A percentile compares a stretch with the other conserved stretches of the same genome.
Evolutionary conservation across 2,888 invertebrate species (phyloP).

Genomic region (Urechis unicinctus): DNA sequence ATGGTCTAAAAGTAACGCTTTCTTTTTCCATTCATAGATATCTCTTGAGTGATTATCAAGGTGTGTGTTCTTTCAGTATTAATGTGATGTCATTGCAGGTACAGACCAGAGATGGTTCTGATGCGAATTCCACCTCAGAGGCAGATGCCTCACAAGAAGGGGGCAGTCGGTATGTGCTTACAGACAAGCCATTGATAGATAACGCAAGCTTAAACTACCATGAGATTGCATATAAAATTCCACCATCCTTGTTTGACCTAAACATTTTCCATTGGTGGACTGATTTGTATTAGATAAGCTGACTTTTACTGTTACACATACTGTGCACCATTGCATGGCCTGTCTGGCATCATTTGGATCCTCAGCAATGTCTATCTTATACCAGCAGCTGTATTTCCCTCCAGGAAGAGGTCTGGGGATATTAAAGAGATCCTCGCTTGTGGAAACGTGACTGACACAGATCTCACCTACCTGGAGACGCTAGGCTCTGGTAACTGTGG

Average conservation of each 20-base stretch:
- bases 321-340: no score
- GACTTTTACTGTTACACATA: no score
- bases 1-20: slow-evolving; percentile 34
- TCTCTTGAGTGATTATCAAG: neutral
- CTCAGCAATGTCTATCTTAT: no score
- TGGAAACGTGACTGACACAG: slow-evolving; percentile 32
- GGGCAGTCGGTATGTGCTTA: no score
- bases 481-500: slow-evolving; percentile 46
- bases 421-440: slow-evolving; percentile 32
- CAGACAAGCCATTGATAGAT: no score
- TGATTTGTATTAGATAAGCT: no score
- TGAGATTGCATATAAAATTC: no score
- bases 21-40: no score
- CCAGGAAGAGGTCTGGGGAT: slow-evolving; percentile 23
- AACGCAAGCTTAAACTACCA: no score
- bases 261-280: neutral
- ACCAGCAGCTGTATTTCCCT: no score
- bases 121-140: neutral
- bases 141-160: neutral
- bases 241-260: neutral
- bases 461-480: slow-evolving; percentile 30
- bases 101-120: neutral
- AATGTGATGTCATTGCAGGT: slow-evolving; percentile 3
- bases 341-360: no score
- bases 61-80: slow-evolving; percentile 2